These are phyloP conservation scores for Idaea biselata DNA, from an alignment of 2,888 invertebrate genomes.

Conservation along the genomic window DNA sequence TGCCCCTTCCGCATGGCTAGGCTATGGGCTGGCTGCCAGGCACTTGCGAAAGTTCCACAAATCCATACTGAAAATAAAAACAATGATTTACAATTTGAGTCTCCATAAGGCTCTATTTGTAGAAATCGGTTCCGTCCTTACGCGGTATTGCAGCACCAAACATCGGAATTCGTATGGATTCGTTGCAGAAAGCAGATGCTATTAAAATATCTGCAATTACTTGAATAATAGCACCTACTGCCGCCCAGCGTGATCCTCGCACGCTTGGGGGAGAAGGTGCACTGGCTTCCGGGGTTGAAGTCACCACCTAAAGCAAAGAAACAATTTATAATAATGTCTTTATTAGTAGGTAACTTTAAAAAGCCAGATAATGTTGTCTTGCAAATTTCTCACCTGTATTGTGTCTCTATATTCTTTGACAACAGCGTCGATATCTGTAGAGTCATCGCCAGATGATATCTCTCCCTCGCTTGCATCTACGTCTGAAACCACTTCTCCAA, in stretches of 20 bases:
- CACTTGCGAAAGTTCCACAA: conserved; percentile 71
- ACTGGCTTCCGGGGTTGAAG: conserved; percentile 68
- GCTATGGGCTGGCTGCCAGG: conserved; percentile 78
- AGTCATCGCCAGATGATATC: conserved; percentile 81
- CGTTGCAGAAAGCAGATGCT: conserved; percentile 63
- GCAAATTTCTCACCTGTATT: conserved; percentile 75
- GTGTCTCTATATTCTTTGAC: conserved; percentile 88
- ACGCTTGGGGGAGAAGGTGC: conserved; percentile 60
- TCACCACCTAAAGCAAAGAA: conserved; percentile 57
- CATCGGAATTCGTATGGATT: conserved; percentile 56
- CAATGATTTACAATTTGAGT: background rate
- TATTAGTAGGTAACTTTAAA: background rate
- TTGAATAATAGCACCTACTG: conserved; percentile 59
- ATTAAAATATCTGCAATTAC: conserved; percentile 57
- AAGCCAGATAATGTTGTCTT: conserved; percentile 2
- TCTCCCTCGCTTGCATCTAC: conserved; percentile 80
- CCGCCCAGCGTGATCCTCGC: conserved; percentile 64
- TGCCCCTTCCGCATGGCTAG: conserved; percentile 57
- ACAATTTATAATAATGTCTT: background rate
- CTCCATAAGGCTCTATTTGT: background rate
- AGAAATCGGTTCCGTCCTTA: conserved; percentile 32
- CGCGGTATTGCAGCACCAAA: conserved; percentile 64
- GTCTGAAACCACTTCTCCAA: conserved; percentile 63
- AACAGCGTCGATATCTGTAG: conserved; percentile 88
- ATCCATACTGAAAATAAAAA: conserved; percentile 67